Base-by-base conservation (phyloP, 1,140 invertebrate genomes). In the Schmidtea mediterranea region DNA sequence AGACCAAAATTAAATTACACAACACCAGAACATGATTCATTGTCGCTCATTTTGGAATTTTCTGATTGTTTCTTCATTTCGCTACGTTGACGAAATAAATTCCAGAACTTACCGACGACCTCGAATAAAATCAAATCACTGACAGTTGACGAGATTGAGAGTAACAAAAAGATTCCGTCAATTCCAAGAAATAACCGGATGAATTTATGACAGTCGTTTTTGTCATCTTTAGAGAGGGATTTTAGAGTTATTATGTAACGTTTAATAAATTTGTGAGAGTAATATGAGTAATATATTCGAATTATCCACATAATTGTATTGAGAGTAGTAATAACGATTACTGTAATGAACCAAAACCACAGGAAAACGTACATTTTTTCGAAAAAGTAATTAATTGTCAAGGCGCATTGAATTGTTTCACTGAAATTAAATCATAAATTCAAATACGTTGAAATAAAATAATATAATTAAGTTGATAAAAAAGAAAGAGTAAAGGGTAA, bases 201-300 rank as follows among this genome's bases (percentile, higher is more conserved):
- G 38, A 55, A 55, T 41, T 41, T 19, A n/a, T n/a, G 8, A 10
- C 36, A 22, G 12, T 23, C 47, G 48, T 40, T 53, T 18, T 18
- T 38, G 15, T 48, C 41, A 57, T 57, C 51, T 61, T 59, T 24
- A n/a, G 22, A 24, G 12, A 46, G 3, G 9, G 3, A 6, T 47
- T 61, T 58, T 59, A 63, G 62, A 32, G 64, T 52, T 54, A 63
- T 65, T 12, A 67, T 54, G 49, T 64, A 64, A 52, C 65, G 66
- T 47, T 58, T 52, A 19, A 67, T 55, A 53, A 63, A 67, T 19
- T 62, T 59, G 32, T 61, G 57, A 39, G 63, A 51, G 32, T 59
- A 60, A 19, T 19, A 41, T 19, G 18, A 23, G 12, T 19, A 41
- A 19, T 19, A 19, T 3, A 23, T 19, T 12, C 22, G 18, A 23